Evolutionary conservation across 2,113 vertebrate genomes (phyloP).

Genomic region (Xiphorhynchus elegans): DNA sequence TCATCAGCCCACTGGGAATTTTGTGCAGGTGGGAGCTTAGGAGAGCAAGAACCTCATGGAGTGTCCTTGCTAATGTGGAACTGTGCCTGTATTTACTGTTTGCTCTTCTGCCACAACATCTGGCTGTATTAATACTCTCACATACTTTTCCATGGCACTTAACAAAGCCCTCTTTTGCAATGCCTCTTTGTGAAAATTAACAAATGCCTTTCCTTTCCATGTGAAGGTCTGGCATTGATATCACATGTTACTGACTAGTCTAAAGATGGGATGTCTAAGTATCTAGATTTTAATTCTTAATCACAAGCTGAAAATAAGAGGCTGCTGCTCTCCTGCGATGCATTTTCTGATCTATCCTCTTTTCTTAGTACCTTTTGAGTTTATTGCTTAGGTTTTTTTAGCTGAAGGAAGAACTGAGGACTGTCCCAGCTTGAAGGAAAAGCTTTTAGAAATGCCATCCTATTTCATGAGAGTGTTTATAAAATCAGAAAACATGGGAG

Average conservation of each 20-base stretch:
- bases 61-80: neutral
- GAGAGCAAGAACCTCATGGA: neutral
- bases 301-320: neutral
- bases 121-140: neutral
- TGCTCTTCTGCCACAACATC: neutral
- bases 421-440: neutral
- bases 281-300: neutral
- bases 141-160: neutral
- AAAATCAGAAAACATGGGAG: neutral
- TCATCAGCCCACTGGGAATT: neutral
- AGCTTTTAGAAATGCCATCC: neutral
- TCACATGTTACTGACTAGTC: neutral
- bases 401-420: neutral
- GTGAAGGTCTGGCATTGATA: neutral
- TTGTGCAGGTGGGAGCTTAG: neutral
- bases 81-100: neutral
- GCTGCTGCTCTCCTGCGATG: neutral
- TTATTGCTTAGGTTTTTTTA: neutral
- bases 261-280: neutral
- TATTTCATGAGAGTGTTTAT: neutral
- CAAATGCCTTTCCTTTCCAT: neutral
- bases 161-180: neutral
- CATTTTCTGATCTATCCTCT: neutral
- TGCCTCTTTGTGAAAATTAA: neutral
- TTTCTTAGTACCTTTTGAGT: neutral